Evolutionary conservation across 1,140 invertebrate species (phyloP).

Genomic region (Frieseomelitta varia): DNA sequence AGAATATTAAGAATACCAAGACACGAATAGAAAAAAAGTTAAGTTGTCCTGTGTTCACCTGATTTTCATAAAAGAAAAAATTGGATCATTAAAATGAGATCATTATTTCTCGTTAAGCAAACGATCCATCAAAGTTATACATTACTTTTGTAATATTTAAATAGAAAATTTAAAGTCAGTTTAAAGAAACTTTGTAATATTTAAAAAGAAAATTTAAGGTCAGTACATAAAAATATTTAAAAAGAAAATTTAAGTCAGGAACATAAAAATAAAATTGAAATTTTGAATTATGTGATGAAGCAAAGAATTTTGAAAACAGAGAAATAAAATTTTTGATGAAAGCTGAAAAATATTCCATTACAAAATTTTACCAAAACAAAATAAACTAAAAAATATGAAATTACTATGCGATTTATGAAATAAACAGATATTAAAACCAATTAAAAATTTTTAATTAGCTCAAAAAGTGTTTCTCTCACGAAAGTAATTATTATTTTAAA

Average conservation of each 20-base stretch:
- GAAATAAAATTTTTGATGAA: not conserved
- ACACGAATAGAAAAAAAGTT: not conserved
- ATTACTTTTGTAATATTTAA: not conserved
- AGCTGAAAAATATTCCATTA: not conserved
- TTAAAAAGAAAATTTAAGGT: not conserved
- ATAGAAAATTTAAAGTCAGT: not conserved
- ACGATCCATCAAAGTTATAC: not conserved
- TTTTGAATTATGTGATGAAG: not conserved
- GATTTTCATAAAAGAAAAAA: not conserved
- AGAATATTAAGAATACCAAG: not conserved
- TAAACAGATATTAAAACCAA: no score
- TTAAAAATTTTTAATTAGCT: not conserved
- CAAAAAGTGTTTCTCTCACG: not conserved
- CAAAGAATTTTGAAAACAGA: not conserved
- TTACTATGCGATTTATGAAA: not conserved
- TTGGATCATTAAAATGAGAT: no score
- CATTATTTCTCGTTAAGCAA: not conserved
- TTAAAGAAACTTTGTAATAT: no score
- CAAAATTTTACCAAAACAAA: not conserved
- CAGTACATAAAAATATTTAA: not conserved
- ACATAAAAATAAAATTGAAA: not conserved
- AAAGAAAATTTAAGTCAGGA: not conserved
- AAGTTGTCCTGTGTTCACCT: not conserved
- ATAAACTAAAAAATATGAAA: not conserved
- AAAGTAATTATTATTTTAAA: not conserved